These are phyloP conservation scores for Leucophenga montana DNA, from an alignment of 2,888 invertebrate species.

Conservation along the genomic window DNA sequence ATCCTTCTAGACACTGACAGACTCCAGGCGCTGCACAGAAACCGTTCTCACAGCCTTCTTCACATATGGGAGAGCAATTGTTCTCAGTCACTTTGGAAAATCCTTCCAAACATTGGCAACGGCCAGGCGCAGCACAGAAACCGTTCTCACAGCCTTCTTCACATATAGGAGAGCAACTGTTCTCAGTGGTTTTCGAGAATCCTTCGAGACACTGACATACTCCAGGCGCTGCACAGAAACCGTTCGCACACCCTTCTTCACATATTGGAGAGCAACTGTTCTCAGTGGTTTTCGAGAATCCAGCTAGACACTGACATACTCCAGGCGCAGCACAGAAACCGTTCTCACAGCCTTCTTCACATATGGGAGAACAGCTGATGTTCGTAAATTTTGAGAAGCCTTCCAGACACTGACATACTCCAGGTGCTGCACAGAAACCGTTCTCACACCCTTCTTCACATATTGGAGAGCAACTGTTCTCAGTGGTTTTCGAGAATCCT, in stretches of 20 bases:
- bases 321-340: constrained; percentile 14
- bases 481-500: background rate
- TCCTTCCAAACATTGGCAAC: background rate
- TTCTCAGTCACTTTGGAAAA: background rate
- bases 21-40: constrained; percentile 4
- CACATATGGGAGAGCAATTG: background rate
- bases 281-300: constrained; percentile 4
- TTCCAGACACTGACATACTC: background rate
- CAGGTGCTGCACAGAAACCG: constrained; percentile 6
- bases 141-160: background rate
- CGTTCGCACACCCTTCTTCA: constrained; percentile 1
- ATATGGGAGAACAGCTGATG: background rate
- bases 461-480: constrained; percentile 1
- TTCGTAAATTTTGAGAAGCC: background rate
- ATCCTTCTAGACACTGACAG: background rate
- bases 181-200: background rate
- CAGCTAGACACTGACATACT: background rate
- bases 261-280: constrained; percentile 3
- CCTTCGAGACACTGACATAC: background rate
- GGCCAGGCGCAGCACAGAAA: constrained; percentile 1
- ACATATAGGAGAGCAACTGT: constrained; percentile 8
- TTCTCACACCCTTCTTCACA: constrained; percentile 12
- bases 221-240: constrained; percentile 7
- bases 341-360: constrained; percentile 1
- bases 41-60: background rate